Base-by-base conservation (phyloP, 1,140 invertebrate species). In the Drosophila biarmipes region DNA sequence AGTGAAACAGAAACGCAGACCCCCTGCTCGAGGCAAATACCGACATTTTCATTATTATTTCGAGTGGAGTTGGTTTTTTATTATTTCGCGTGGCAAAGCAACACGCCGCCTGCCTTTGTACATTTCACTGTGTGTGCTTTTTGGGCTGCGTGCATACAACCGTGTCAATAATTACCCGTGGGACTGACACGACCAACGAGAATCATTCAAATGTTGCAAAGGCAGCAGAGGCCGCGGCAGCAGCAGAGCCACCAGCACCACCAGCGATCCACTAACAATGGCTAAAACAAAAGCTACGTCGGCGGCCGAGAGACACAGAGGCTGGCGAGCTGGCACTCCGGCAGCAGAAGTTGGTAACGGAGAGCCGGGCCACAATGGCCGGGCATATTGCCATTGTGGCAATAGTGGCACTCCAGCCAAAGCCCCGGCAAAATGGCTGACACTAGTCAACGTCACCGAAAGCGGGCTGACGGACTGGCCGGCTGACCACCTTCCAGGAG, bases 161-260 rank as follows among this genome's bases (percentile, higher is more conserved):
- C 90, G 90, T 91, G 90, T 91, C 90, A 91, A 91, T 91, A 91
- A 91, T 91, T 91, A 91, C 90, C 90, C 90, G 89, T 91, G 90
- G 90, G 90, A 91, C 90, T 89, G 85, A 90, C 84, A 89, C 84
- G 85, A 89, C 84, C 84, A 89, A 90, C 84, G 84, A 89, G 84
- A 89, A 89, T 89, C 84, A 89, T 89, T 89, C 84, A 89, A 89
- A 89, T 89, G 84, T 89, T 89, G 84, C 84, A 89, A 89, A 89
- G 79, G 73, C 85, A 67, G 75, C 71, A 67, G 61, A 35, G 2
- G 40, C 15, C 15, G 38, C n/a, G 2, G 14, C n/a, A 40, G 37
- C 6, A 17, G 38, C 15, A 40, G n/a, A 6, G n/a, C 11, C 11
- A 7, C 14, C 37, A 38, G n/a, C 14, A 38, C 12, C 54, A 51